These are phyloP conservation scores for Eilema caniola DNA, from an alignment of 2,888 invertebrate genomes.

Conservation along the genomic window DNA sequence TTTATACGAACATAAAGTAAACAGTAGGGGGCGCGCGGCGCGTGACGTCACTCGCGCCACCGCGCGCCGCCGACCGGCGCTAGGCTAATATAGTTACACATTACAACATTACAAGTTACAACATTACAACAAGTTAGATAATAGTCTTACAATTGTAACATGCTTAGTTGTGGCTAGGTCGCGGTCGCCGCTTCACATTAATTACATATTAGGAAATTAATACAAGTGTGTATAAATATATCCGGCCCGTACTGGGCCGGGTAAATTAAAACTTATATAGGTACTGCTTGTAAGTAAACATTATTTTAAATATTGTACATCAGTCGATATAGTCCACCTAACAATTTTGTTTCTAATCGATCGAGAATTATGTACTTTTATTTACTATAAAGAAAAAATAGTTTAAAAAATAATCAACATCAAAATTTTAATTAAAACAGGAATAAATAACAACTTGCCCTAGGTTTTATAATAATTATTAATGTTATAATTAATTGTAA, in stretches of 20 bases:
- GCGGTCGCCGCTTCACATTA: conserved; percentile 80
- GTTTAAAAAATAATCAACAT: conserved; percentile 86
- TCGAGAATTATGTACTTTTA: conserved; percentile 84
- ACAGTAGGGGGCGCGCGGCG: conserved; percentile 53
- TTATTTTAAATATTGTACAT: conserved; percentile 85
- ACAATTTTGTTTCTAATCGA: conserved; percentile 85
- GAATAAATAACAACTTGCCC: conserved; percentile 89
- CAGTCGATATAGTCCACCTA: conserved; percentile 85
- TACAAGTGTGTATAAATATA: conserved; percentile 81
- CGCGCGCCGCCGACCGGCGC: conserved; percentile 66
- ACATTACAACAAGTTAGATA: conserved; percentile 80
- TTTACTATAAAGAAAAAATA: conserved; percentile 78
- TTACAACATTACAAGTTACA: conserved; percentile 77
- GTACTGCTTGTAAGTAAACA: conserved; percentile 82
- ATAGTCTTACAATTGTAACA: conserved; percentile 85
- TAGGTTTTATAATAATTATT: conserved; percentile 83
- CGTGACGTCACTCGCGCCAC: conserved; percentile 24
- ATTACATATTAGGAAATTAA: conserved; percentile 85
- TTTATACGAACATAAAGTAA: conserved; percentile 84
- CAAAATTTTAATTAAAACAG: conserved; percentile 81
- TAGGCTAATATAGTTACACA: conserved; percentile 56
- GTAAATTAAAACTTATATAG: conserved; percentile 81
- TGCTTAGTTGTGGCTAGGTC: conserved; percentile 79
- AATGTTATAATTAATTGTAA: conserved; percentile 86
- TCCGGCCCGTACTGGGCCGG: conserved; percentile 69